Percentiles rank a stretch among this genome's conserved stretches.
phyloP scores from a whole-genome alignment of 2,797 vertebrate genomes.

The Sarcophilus harrisii region DNA sequence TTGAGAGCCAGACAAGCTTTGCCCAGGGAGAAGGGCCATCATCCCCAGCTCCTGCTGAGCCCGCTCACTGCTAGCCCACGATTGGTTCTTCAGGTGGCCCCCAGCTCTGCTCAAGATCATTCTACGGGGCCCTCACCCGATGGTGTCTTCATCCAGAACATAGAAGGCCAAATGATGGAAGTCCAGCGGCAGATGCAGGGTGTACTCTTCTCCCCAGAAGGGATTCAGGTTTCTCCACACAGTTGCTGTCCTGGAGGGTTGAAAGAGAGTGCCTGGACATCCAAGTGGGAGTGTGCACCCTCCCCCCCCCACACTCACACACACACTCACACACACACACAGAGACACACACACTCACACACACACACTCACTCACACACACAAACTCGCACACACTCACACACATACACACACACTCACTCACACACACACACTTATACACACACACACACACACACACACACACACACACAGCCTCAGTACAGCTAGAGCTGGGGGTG shows the following conservation, averaged over 20 bases:
- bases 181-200: slow-evolving; percentile 90
- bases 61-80: neutral
- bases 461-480: neutral
- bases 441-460: neutral
- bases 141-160: slow-evolving; percentile 94
- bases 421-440: neutral
- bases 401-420: neutral
- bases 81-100: neutral
- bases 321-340: neutral
- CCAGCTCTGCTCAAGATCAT: neutral
- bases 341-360: neutral
- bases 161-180: slow-evolving; percentile 92
- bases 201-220: slow-evolving; percentile 96
- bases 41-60: neutral
- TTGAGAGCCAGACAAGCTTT: neutral
- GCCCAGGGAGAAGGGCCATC: neutral
- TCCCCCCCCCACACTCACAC: neutral
- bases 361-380: neutral
- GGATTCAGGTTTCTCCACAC: slow-evolving; percentile 94
- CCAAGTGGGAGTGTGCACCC: too few species aligned
- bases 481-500: slow-evolving; percentile 52
- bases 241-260: slow-evolving; percentile 89
- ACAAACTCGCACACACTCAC: neutral
- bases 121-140: slow-evolving; percentile 85
- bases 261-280: neutral